Evolutionary conservation across 1,140 invertebrate species (phyloP).

Genomic region (Heliothis virescens): DNA sequence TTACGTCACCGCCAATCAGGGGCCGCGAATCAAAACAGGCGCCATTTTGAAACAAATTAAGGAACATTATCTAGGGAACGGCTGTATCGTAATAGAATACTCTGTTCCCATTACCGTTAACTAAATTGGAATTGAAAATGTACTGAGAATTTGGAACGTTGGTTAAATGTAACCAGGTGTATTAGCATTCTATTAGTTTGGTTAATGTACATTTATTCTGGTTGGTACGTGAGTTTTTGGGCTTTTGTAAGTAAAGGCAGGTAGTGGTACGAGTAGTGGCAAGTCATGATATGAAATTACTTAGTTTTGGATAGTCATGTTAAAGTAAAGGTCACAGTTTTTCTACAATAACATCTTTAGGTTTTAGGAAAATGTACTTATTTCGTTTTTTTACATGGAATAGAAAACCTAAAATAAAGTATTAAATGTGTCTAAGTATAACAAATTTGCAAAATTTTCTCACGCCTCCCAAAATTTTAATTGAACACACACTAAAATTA

Average conservation of each 20-base stretch:
- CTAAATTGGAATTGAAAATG: slow-evolving; percentile 28
- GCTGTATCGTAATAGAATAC: slow-evolving; percentile 32
- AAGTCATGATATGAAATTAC: too few species aligned
- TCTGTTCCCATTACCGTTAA: slow-evolving; percentile 34
- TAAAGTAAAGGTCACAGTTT: too few species aligned
- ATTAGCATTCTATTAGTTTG: neutral
- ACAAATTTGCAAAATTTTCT: neutral
- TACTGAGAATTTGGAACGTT: neutral
- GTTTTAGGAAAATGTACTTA: too few species aligned
- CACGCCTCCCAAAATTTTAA: neutral
- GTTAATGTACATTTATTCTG: neutral
- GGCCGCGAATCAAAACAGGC: slow-evolving; percentile 1
- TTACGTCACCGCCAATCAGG: slow-evolving; percentile 31
- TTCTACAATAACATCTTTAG: too few species aligned
- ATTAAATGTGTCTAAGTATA: neutral
- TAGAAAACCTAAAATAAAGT: too few species aligned
- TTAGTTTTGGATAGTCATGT: too few species aligned
- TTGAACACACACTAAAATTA: neutral
- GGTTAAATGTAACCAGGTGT: slow-evolving; percentile 5
- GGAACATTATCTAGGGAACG: slow-evolving; percentile 33
- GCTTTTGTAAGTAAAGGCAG: neutral
- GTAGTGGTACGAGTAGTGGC: too few species aligned
- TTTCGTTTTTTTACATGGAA: too few species aligned
- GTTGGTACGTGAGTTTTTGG: neutral
- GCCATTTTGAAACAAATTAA: slow-evolving; percentile 48